Evolutionary conservation across 2,888 invertebrate genomes (phyloP).

Genomic region (Lochmaea capreae): DNA sequence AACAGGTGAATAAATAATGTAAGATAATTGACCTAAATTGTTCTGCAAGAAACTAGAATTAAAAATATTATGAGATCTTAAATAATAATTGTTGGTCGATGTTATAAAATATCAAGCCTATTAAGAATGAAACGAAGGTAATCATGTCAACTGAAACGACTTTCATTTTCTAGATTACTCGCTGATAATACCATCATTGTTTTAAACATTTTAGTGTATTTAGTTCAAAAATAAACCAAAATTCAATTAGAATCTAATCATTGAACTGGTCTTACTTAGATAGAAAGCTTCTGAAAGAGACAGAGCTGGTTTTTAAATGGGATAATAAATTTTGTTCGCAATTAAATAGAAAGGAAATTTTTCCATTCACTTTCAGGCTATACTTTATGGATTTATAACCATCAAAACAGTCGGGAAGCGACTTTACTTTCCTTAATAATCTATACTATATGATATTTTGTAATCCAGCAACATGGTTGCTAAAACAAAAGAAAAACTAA

Average conservation of each 20-base stretch:
- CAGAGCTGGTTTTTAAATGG: not conserved
- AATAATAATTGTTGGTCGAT: conserved; percentile 32
- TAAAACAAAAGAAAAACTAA: too few species aligned
- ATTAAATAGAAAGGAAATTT: not conserved
- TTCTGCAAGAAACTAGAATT: conserved; percentile 16
- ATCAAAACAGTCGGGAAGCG: too few species aligned
- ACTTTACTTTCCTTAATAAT: too few species aligned
- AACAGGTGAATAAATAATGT: conserved; percentile 23
- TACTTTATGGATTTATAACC: too few species aligned
- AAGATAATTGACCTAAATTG: conserved; percentile 38
- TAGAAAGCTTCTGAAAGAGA: not conserved
- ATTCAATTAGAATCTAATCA: not conserved
- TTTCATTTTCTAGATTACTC: conserved; percentile 45
- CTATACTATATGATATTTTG: too few species aligned
- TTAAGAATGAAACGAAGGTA: conserved; percentile 43
- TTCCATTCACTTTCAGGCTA: too few species aligned
- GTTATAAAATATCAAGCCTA: conserved; percentile 36
- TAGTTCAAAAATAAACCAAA: not conserved
- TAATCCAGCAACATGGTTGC: too few species aligned
- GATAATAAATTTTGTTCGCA: not conserved
- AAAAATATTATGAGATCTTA: conserved; percentile 35
- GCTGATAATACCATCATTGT: conserved; percentile 14
- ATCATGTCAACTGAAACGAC: conserved; percentile 48
- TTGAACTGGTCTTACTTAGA: not conserved
- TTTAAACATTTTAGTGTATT: conserved; percentile 4